phyloP scores from a whole-genome alignment of 2,113 vertebrate genomes.

The Mus spicilegus region DNA sequence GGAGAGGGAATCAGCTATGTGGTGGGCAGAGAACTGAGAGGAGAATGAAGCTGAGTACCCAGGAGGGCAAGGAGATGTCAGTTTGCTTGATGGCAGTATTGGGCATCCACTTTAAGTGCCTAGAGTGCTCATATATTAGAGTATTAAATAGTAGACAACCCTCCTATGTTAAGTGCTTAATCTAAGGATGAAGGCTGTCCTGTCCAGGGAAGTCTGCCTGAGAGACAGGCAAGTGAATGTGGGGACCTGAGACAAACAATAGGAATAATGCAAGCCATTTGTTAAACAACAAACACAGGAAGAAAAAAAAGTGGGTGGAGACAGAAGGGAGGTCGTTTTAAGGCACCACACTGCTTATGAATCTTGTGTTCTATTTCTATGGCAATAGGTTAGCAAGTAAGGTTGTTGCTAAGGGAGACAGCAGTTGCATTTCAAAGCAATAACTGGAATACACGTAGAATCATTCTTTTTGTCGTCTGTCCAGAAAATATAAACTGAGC shows the following conservation, averaged over 20 bases:
- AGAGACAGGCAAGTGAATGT: neutral
- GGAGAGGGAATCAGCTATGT: neutral
- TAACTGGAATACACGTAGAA: slow-evolving; percentile 49
- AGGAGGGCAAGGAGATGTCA: neutral
- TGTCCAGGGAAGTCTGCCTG: neutral
- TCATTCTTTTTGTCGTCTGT: slow-evolving; percentile 24
- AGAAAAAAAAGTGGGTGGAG: neutral
- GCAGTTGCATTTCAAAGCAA: slow-evolving; percentile 38
- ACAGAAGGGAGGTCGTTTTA: neutral
- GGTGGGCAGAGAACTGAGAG: neutral
- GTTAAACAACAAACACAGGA: neutral
- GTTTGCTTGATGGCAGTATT: neutral
- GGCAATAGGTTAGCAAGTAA: slow-evolving; percentile 63
- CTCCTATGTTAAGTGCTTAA: neutral
- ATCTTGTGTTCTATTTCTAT: slow-evolving; percentile 72
- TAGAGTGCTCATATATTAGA: neutral
- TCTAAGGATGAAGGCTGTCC: neutral
- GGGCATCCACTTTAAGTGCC: neutral
- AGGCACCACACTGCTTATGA: slow-evolving; percentile 25
- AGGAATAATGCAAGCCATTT: neutral
- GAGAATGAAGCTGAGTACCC: neutral
- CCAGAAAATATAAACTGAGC: slow-evolving; percentile 31
- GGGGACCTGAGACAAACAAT: neutral
- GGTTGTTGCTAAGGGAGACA: slow-evolving; percentile 73
- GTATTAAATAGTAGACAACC: neutral